Base-by-base conservation (phyloP, 2,888 invertebrate genomes). In the Homarus gammarus region DNA sequence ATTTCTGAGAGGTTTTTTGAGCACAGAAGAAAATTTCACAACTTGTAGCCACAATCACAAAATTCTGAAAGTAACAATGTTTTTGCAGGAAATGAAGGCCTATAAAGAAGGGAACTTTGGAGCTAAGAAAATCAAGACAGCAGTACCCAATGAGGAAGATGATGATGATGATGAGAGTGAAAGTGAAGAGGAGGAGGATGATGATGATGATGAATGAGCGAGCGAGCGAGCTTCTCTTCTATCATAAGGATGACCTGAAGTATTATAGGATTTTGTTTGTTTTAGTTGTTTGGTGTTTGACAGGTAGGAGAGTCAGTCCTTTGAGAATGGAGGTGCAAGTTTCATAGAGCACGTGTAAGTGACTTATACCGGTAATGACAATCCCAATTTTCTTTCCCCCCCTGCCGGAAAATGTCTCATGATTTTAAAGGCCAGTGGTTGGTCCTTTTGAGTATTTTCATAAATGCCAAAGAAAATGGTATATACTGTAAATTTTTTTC, bases 81-180 rank as follows among this genome's bases (percentile, higher is more conserved):
- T 38, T 64, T 79, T 5, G 10, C 82, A 91, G 91, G 85, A 91
- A 84, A 91, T 91, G 91, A 83, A 56, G 40, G 89, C 82, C 18
- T 91, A 85, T 51, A 91, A 91, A 68, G 81, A 89, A n/a, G 91
- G 91, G 18, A 91, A 89, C 79, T 91, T 89, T 64, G 79, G 79
- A 64, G 85, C 89, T 33, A 89, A 89, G 75, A 89, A 89, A 68
- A 49, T 40, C 8, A 89, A 85, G 75, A 89, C 75, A 44, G 85
- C 44, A 5, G 83, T 82, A 36, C 77, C 70, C 1, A 33, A 61
- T 27, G 83, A 85, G 6, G 91, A 85, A 1, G 90, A 91, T 5
- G 88, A 88, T 10, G 91, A 91, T 0, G 77, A 82, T 27, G 85
- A 85, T n/a, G 72, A 77, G 22, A 85, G 85, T 38, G 49, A 40